Percentiles rank a stretch among this genome's conserved stretches.
These are phyloP conservation scores for Copidosoma floridanum DNA, from an alignment of 1,140 invertebrate genomes.

Conservation along the genomic window DNA sequence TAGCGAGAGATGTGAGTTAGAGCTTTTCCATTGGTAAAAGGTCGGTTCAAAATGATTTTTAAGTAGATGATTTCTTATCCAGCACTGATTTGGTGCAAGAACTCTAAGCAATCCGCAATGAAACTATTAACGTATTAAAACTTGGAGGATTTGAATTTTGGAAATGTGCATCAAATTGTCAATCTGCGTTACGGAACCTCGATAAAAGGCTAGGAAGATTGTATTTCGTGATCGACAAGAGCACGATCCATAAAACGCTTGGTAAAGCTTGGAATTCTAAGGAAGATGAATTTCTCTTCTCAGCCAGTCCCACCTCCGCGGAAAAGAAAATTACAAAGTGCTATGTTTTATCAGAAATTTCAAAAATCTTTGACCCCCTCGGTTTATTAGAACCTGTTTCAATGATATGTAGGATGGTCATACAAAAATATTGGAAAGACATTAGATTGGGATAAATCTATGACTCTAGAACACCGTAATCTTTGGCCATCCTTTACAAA, in stretches of 20 bases:
- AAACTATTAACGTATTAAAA: background rate
- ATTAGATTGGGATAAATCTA: background rate
- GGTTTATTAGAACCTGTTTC: background rate
- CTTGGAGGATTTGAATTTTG: background rate
- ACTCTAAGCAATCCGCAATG: background rate
- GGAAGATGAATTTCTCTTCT: background rate
- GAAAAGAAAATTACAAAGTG: too few species aligned
- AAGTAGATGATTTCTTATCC: too few species aligned
- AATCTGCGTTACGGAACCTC: background rate
- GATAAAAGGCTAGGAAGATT: background rate
- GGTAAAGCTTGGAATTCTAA: background rate
- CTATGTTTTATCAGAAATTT: background rate
- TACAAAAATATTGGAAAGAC: constrained; percentile 1
- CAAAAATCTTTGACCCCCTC: constrained; percentile 1
- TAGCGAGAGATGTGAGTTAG: background rate
- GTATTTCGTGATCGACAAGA: background rate
- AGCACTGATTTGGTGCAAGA: too few species aligned
- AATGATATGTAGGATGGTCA: background rate
- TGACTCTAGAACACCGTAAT: background rate
- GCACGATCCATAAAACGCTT: background rate
- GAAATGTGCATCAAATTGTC: background rate
- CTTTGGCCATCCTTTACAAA: background rate
- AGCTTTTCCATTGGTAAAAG: background rate
- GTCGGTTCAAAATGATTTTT: background rate
- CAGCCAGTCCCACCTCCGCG: too few species aligned